Percentiles rank a stretch among this genome's conserved stretches.
These are phyloP conservation scores for Philypnodon macrostomus DNA, from an alignment of 2,797 vertebrate species.

Conservation along the genomic window DNA sequence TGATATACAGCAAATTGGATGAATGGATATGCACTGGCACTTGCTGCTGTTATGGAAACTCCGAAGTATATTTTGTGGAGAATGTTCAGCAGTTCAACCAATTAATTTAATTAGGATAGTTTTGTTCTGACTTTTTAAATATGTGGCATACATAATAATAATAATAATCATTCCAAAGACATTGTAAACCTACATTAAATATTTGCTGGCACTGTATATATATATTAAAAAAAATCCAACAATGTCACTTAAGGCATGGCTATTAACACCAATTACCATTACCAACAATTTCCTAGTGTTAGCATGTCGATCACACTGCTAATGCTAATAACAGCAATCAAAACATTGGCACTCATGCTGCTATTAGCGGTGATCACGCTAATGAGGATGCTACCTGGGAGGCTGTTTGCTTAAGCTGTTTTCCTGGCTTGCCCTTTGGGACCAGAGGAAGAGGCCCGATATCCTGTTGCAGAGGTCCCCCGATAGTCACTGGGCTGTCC, in stretches of 20 bases:
- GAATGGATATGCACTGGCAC: too few relatives aligned
- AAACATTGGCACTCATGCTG: conserved; percentile 65
- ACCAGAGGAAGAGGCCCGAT: conserved; percentile 34
- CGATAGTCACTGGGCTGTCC: conserved; percentile 37
- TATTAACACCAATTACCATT: conserved; percentile 55
- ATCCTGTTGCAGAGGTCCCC: conserved; percentile 58
- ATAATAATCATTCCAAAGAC: too few relatives aligned
- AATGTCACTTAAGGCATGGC: conserved; percentile 33
- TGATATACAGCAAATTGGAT: too few relatives aligned
- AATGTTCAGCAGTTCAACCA: too few relatives aligned
- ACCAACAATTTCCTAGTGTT: conserved; percentile 44
- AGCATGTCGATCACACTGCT: conserved; percentile 52
- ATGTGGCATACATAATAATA: too few relatives aligned
- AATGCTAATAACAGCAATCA: conserved; percentile 68
- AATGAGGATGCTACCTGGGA: conserved; percentile 71
- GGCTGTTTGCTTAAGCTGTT: conserved; percentile 72
- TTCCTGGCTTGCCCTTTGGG: conserved; percentile 60
- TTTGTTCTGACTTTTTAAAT: too few relatives aligned
- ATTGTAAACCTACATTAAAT: not conserved
- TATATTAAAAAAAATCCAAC: too few relatives aligned
- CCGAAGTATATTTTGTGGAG: too few relatives aligned
- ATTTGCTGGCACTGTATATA: too few relatives aligned
- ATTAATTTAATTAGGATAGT: too few relatives aligned
- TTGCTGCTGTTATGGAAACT: too few relatives aligned
- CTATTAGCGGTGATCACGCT: conserved; percentile 60